phyloP scores from a whole-genome alignment of 1,140 invertebrate genomes.

The Gonatopus flavifemur region DNA sequence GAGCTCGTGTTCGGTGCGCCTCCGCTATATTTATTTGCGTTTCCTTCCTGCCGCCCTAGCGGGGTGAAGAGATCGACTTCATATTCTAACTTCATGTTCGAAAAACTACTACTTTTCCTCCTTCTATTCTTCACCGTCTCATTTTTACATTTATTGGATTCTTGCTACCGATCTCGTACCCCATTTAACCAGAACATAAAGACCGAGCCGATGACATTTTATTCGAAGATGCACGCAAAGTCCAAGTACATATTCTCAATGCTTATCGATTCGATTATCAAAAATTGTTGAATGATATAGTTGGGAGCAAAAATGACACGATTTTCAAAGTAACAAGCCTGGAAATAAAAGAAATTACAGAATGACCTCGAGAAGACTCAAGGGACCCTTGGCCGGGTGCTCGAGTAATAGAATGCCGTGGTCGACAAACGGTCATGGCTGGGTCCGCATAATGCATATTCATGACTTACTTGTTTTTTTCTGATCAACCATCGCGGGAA shows the following conservation, averaged over 20 bases:
- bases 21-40: conserved; percentile 59
- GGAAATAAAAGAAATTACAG: too few relatives aligned
- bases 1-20: conserved; percentile 29
- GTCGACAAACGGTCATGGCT: conserved; percentile 27
- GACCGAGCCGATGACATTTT: background rate
- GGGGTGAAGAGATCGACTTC: background rate
- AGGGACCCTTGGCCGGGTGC: conserved; percentile 27
- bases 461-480: conserved; percentile 35
- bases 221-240: conserved; percentile 7
- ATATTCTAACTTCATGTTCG: conserved; percentile 2
- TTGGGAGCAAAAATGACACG: too few relatives aligned
- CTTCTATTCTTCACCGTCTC: conserved; percentile 21
- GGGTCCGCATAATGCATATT: conserved; percentile 43
- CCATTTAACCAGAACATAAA: conserved; percentile 6
- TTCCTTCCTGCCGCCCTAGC: conserved; percentile 58
- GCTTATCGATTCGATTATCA: background rate
- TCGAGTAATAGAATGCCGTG: too few relatives aligned
- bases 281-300: too few relatives aligned
- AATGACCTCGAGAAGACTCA: conserved; percentile 19
- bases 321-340: too few relatives aligned
- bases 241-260: background rate
- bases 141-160: too few relatives aligned
- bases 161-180: background rate
- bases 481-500: conserved; percentile 50
- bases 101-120: conserved; percentile 30